Base-by-base conservation (phyloP, 2,113 vertebrate genomes). In the Asarcornis scutulata region DNA sequence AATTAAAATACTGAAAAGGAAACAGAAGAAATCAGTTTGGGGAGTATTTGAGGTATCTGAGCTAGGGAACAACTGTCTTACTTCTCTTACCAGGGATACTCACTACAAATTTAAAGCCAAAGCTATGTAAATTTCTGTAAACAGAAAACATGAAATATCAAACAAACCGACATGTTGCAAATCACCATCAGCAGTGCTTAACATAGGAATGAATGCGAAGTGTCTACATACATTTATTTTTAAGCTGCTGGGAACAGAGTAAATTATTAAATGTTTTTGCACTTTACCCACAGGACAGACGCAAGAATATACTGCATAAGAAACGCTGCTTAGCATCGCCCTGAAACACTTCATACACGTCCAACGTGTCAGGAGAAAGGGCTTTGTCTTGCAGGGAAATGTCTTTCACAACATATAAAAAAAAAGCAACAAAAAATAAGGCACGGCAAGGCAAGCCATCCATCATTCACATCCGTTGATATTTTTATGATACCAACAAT, bases 121-220 rank as follows among this genome's bases (percentile, higher is more conserved):
- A 75, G 58, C 38, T 25, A 84, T 8, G 6, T 52, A 64, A 48
- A 60, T 81, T 84, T 83, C 60, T 69, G 42, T 60, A 22, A 8
- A 74, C 46, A 91, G 60, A 76, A 91, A 94, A 75, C 44, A 82
- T 64, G 34, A 73, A 87, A 81, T 38, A 80, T 50, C 83, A 31
- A 86, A 69, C 32, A 56, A 71, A 27, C 46, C 77, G 84, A 79
- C 53, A 38, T 16, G 21, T 52, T 93, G 85, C 72, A 88, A 86
- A 42, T 32, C 14, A 42, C 32, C 66, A 91, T 64, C 66, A 83
- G 36, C 58, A 71, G 29, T 16, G 36, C 59, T 92, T 59, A 87
- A 63, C 74, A 83, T 44, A 63, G n/a, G 89, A 95, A 89, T 59
- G 75, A 88, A 79, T 53, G 80, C 53, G 17, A 78, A 96, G 53